Percentiles rank a stretch among this genome's conserved stretches.
Evolutionary conservation across 2,888 invertebrate species (phyloP).

Genomic region (Plusia festucae): DNA sequence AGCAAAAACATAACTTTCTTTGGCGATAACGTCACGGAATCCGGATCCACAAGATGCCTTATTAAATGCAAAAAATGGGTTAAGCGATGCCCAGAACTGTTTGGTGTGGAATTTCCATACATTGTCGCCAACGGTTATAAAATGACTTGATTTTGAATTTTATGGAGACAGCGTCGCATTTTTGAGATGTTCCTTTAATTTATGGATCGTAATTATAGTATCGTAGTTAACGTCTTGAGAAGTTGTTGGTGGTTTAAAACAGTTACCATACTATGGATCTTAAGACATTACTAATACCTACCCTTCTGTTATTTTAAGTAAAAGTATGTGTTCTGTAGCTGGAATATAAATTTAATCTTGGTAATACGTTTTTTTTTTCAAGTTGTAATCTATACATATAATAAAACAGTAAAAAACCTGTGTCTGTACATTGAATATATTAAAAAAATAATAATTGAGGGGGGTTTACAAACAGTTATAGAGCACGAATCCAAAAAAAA

Average conservation of each 20-base stretch:
- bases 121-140: neutral
- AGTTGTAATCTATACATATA: too few relatives aligned
- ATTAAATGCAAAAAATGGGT: slow-evolving; percentile 51
- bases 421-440: too few relatives aligned
- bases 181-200: slow-evolving; percentile 7
- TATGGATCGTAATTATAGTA: slow-evolving; percentile 11
- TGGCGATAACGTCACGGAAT: slow-evolving; percentile 44
- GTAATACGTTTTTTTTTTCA: too few relatives aligned
- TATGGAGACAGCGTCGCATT: slow-evolving; percentile 20
- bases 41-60: slow-evolving; percentile 19
- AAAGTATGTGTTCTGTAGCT: too few relatives aligned
- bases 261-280: neutral
- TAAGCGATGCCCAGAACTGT: slow-evolving; percentile 26
- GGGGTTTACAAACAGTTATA: too few relatives aligned
- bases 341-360: too few relatives aligned
- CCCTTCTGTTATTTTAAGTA: too few relatives aligned
- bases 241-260: neutral
- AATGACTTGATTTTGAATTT: slow-evolving; percentile 2
- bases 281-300: too few relatives aligned
- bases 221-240: slow-evolving; percentile 5
- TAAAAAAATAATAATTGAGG: too few relatives aligned
- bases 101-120: slow-evolving; percentile 40
- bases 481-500: too few relatives aligned
- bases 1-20: slow-evolving; percentile 55
- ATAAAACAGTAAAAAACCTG: too few relatives aligned